phyloP scores from a whole-genome alignment of 2,888 invertebrate species.

The Hemithea aestivaria region DNA sequence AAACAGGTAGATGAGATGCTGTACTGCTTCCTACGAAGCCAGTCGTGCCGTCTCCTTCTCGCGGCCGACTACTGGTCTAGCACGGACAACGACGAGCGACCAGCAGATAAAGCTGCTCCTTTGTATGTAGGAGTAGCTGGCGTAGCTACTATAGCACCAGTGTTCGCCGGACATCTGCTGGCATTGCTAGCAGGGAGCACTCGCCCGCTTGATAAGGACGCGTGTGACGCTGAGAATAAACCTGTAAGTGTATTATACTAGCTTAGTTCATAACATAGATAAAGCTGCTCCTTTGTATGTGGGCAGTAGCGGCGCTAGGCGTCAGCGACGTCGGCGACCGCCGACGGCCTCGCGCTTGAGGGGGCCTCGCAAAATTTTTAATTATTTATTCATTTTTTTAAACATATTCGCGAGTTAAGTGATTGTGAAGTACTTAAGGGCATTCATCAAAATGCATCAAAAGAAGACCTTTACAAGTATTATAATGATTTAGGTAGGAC shows the following conservation, averaged over 20 bases:
- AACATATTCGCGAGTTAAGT: too few relatives aligned
- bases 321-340: too few relatives aligned
- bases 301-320: too few relatives aligned
- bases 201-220: conserved; percentile 36
- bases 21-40: conserved; percentile 86
- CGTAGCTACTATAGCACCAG: conserved; percentile 68
- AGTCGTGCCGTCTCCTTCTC: conserved; percentile 82
- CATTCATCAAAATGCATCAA: too few relatives aligned
- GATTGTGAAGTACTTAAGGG: too few relatives aligned
- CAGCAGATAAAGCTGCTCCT: conserved; percentile 32
- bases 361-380: too few relatives aligned
- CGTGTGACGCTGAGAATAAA: conserved; percentile 34
- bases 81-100: conserved; percentile 35
- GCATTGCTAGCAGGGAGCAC: conserved; percentile 80
- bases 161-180: conserved; percentile 80
- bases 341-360: too few relatives aligned
- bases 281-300: too few relatives aligned
- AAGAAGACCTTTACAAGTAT: too few relatives aligned
- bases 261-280: background rate
- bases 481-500: too few relatives aligned
- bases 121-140: conserved; percentile 69
- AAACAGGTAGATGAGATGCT: conserved; percentile 85
- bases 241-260: conserved; percentile 34
- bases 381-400: too few relatives aligned
- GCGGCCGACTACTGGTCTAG: conserved; percentile 68